Base-by-base conservation (phyloP, 2,888 invertebrate genomes). In the Andrena praecox region DNA sequence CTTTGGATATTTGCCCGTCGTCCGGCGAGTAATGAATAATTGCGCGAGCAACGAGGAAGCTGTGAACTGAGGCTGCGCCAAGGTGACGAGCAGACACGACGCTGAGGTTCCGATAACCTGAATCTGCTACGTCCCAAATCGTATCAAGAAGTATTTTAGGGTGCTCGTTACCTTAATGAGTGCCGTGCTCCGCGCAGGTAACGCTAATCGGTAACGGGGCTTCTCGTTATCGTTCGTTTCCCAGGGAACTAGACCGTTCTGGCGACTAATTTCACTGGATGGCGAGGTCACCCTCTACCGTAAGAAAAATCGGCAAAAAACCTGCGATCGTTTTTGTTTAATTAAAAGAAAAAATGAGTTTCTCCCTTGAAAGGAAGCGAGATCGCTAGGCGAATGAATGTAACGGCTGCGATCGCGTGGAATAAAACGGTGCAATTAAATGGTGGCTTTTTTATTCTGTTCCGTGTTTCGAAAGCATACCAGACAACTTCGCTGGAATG, bases 131-230 rank as follows among this genome's bases (percentile, higher is more conserved):
- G 77, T 33, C 8, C 64, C 33, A n/a, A 60, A 71, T 62, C 48
- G 50, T 8, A 12, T 33, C 60, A 63, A 73, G 72, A 67, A 80
- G 67, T 79, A 68, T 80, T 72, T 62, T 68, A 78, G 35, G n/a
- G 29, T 56, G 68, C 72, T 79, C 72, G 72, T 80, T 79, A 72
- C 35, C 56, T 72, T 79, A 80, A 80, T 59, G 80, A 80, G 62
- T 68, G 63, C 8, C 71, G 71, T 42, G 52, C 42, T 42, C 27
- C 33, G 52, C 56, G 42, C 63, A 54, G 60, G 62, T 64, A 80
- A 72, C 71, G 80, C 62, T 79, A 79, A 78, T 80, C 71, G 71
- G 67, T 69, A 71, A 78, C 68, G 67, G 50, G 31, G 48, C 33
- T 67, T 29, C 80, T 72, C 79, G 71, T 80, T 80, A 80, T 68